These are phyloP conservation scores for Sebastes fasciatus DNA, from an alignment of 2,113 vertebrate genomes.

Conservation along the genomic window DNA sequence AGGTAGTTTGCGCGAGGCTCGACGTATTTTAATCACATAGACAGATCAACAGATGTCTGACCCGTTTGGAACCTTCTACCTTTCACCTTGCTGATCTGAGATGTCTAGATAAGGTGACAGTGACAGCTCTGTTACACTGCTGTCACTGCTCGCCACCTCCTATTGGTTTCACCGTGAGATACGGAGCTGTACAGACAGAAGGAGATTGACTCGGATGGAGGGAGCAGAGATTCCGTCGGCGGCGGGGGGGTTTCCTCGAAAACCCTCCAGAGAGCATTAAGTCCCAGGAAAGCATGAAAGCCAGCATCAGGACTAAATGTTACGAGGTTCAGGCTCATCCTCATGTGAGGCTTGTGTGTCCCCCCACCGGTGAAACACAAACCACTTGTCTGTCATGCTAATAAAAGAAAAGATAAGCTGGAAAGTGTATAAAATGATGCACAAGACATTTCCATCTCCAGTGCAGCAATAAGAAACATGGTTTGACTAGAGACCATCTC, in stretches of 20 bases:
- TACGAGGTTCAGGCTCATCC: conserved; percentile 22
- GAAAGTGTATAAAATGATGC: not conserved
- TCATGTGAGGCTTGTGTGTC: not conserved
- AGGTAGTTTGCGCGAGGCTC: conserved; percentile 3
- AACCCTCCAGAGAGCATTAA: conserved; percentile 20
- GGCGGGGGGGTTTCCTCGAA: conserved; percentile 39
- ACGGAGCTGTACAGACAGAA: not conserved
- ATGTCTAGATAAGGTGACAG: conserved; percentile 33
- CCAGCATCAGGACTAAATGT: conserved; percentile 26
- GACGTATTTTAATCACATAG: conserved; percentile 2
- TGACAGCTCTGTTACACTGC: conserved; percentile 32
- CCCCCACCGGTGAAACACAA: conserved; percentile 1
- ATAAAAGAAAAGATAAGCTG: not conserved
- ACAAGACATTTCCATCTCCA: not conserved
- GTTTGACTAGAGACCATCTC: not conserved
- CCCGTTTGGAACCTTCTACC: conserved; percentile 13
- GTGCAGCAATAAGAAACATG: not conserved
- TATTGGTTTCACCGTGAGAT: conserved; percentile 18
- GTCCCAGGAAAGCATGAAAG: conserved; percentile 31
- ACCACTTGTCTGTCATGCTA: not conserved
- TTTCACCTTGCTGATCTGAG: conserved; percentile 30
- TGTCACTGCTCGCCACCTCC: not conserved
- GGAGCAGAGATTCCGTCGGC: conserved; percentile 16
- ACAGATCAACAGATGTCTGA: conserved; percentile 35
- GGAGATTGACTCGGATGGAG: not conserved